phyloP scores from a whole-genome alignment of 2,113 vertebrate species.

The Amia ocellicauda region DNA sequence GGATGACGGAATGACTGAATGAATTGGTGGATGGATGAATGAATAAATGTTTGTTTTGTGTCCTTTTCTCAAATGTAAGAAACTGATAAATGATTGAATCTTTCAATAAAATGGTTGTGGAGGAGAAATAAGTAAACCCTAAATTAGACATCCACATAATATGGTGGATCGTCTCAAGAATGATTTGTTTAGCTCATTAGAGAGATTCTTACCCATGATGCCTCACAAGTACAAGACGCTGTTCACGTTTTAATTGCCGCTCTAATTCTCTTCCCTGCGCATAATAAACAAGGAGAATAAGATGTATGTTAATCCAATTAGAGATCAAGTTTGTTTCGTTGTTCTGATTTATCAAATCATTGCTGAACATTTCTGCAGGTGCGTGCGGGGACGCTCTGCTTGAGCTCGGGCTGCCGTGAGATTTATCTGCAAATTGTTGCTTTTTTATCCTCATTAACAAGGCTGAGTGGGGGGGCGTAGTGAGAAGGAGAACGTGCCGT shows the following conservation, averaged over 20 bases:
- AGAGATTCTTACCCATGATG: neutral
- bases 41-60: too few relatives aligned
- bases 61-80: too few relatives aligned
- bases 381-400: neutral
- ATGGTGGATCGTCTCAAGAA: neutral
- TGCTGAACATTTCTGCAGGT: neutral
- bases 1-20: too few relatives aligned
- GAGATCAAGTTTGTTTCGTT: neutral
- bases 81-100: too few relatives aligned
- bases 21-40: too few relatives aligned
- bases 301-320: constrained; percentile 3
- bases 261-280: neutral
- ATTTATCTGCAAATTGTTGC: too few relatives aligned
- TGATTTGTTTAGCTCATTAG: constrained; percentile 1
- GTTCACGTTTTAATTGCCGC: neutral
- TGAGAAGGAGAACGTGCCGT: too few relatives aligned
- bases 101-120: too few relatives aligned
- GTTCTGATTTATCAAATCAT: neutral
- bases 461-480: too few relatives aligned
- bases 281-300: neutral
- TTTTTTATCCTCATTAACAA: too few relatives aligned
- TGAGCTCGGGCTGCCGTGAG: too few relatives aligned
- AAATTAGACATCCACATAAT: neutral
- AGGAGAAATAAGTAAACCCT: too few relatives aligned
- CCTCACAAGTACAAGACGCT: neutral